Evolutionary conservation across 2,888 invertebrate species (phyloP).

Genomic region (Ectropis crepuscularia): DNA sequence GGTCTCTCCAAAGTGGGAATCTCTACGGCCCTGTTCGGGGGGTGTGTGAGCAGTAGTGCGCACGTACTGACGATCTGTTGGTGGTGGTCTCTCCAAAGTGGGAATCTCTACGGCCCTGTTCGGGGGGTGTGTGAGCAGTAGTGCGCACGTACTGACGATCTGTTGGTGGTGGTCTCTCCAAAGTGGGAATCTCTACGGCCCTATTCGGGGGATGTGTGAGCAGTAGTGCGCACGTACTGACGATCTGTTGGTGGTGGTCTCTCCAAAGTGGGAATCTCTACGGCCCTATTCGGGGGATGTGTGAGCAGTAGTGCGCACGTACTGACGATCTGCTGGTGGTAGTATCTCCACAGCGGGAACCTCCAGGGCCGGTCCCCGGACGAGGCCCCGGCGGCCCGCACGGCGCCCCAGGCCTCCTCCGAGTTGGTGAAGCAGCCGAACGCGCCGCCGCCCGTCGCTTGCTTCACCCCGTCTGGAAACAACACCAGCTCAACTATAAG

Average conservation of each 20-base stretch:
- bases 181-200: constrained; percentile 92
- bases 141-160: constrained; percentile 26
- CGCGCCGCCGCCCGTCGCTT: constrained; percentile 88
- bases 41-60: not conserved
- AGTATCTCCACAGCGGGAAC: constrained; percentile 91
- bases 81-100: constrained; percentile 88
- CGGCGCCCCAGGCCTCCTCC: constrained; percentile 85
- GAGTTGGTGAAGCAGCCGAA: constrained; percentile 89
- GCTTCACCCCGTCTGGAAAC: constrained; percentile 83
- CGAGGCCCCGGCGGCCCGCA: constrained; percentile 86
- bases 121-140: no score
- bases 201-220: no score
- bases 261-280: constrained; percentile 93
- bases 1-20: constrained; percentile 90
- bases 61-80: constrained; percentile 28
- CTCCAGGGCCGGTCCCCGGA: constrained; percentile 93
- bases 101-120: constrained; percentile 93
- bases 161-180: constrained; percentile 85
- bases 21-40: constrained; percentile 94
- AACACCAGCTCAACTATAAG: not conserved
- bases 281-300: no score
- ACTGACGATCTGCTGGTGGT: constrained; percentile 51
- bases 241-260: constrained; percentile 75
- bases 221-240: constrained; percentile 18
- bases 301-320: constrained; percentile 1